A percentile compares a stretch with the other conserved stretches of the same genome.
These are phyloP conservation scores for Grus americana DNA, from an alignment of 2,113 vertebrate genomes.

Conservation along the genomic window DNA sequence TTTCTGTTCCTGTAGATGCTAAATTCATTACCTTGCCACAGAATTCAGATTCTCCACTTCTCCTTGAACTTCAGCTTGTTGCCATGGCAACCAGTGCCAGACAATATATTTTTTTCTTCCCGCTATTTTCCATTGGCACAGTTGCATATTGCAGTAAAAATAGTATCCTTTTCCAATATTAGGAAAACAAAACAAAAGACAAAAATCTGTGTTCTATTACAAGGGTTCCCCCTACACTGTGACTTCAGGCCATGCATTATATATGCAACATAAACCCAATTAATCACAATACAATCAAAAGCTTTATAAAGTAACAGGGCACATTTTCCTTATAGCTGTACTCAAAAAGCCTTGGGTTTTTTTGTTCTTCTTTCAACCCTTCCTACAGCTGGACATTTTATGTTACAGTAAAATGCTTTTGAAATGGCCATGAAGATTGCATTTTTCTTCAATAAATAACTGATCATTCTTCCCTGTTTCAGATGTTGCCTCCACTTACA, in stretches of 20 bases:
- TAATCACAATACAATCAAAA: neutral
- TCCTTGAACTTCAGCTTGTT: constrained; percentile 76
- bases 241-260: neutral
- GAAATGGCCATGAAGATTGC: neutral
- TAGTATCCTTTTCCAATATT: constrained; percentile 27
- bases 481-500: neutral
- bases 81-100: constrained; percentile 71
- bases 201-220: neutral
- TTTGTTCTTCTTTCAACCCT: neutral
- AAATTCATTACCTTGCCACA: constrained; percentile 79
- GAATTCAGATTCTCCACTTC: constrained; percentile 74
- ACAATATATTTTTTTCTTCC: constrained; percentile 52
- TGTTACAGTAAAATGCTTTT: constrained; percentile 5
- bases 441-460: constrained; percentile 13
- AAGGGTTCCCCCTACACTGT: neutral
- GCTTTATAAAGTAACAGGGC: neutral
- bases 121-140: constrained; percentile 54
- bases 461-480: neutral
- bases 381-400: neutral
- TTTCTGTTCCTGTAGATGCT: constrained; percentile 78
- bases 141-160: constrained; percentile 55
- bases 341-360: neutral
- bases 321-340: neutral
- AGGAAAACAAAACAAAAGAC: neutral
- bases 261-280: neutral